phyloP scores from a whole-genome alignment of 2,888 invertebrate species.

The Lasius fuliginosus region DNA sequence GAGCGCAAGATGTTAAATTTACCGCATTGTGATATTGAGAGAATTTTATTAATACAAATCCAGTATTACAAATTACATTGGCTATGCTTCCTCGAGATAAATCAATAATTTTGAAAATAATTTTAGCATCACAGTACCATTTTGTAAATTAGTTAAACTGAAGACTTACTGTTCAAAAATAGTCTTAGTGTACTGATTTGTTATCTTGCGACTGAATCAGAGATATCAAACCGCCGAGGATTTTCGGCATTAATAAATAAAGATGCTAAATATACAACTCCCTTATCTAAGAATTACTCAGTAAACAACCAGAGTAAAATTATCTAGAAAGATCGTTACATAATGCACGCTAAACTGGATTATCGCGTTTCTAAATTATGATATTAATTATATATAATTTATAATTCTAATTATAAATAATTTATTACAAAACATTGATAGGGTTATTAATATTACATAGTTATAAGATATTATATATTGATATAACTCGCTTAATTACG shows the following conservation, averaged over 20 bases:
- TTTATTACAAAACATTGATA: slow-evolving; percentile 26
- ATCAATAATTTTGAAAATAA: not conserved
- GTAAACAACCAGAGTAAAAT: not conserved
- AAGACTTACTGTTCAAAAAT: not conserved
- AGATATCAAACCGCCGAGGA: not conserved
- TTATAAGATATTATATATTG: slow-evolving; percentile 13
- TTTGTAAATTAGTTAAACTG: not conserved
- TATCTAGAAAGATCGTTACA: not conserved
- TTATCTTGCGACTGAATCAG: not conserved
- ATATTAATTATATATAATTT: slow-evolving; percentile 31
- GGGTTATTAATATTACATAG: slow-evolving; percentile 9
- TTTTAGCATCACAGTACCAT: not conserved
- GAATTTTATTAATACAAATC: not conserved
- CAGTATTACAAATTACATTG: not conserved
- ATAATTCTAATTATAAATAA: not conserved
- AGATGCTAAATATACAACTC: not conserved
- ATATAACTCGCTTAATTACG: slow-evolving; percentile 9
- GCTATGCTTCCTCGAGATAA: not conserved
- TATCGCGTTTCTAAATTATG: slow-evolving; percentile 8
- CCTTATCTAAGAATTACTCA: not conserved
- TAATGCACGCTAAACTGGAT: not conserved
- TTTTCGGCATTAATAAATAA: not conserved
- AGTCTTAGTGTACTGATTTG: not conserved
- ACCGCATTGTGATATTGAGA: not conserved
- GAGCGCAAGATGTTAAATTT: not conserved